These are phyloP conservation scores for Holothuria leucospilota DNA, from an alignment of 53 echinoderm and acorn worm genomes.

Conservation along the genomic window DNA sequence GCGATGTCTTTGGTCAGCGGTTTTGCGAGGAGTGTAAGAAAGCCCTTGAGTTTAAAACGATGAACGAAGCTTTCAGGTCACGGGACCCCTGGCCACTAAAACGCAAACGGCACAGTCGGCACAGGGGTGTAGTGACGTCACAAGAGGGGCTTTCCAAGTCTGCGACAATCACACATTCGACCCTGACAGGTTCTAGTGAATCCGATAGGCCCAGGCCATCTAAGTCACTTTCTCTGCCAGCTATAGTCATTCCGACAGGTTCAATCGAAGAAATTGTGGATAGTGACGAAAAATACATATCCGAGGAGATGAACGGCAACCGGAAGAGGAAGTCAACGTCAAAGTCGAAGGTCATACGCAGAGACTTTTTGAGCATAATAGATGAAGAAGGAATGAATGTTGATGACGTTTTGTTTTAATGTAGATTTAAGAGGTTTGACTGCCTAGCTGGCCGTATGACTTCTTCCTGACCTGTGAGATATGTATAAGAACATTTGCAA, in stretches of 20 bases:
- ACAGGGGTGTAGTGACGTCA: background rate
- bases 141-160: background rate
- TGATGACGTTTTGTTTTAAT: no score
- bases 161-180: background rate
- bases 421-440: no score
- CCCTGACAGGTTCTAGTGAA: no score
- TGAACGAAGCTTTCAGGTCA: background rate
- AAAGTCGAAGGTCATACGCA: background rate
- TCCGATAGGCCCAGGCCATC: no score
- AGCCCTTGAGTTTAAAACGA: background rate
- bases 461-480: no score
- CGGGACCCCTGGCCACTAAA: background rate
- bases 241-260: constrained; percentile 15
- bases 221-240: no score
- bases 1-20: background rate
- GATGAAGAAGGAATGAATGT: no score
- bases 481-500: no score
- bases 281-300: background rate
- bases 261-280: background rate
- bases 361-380: no score
- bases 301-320: background rate
- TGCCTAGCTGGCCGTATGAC: no score
- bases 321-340: background rate
- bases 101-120: background rate
- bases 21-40: constrained; percentile 20